Conservation (phyloP, 1,140 invertebrate genomes). For the Anagrus nilaparvatae region DNA sequence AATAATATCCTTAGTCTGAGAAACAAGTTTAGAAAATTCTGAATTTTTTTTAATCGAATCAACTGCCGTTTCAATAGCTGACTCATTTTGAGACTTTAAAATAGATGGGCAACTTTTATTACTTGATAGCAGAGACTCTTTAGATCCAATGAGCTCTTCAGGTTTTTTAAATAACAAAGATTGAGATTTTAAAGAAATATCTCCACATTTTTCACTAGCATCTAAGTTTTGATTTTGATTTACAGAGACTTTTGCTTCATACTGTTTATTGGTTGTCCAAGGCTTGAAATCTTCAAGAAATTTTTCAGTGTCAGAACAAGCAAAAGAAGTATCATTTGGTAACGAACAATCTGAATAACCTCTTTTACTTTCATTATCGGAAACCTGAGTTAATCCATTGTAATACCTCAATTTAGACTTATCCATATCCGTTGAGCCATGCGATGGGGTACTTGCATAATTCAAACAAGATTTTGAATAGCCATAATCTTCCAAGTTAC, state of each 20-base stretch:
- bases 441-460: not conserved
- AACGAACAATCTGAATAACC: conserved; percentile 21
- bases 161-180: no score
- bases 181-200: no score
- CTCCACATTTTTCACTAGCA: no score
- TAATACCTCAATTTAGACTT: no score
- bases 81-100: conserved; percentile 11
- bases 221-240: no score
- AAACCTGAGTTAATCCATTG: no score
- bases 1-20: conserved; percentile 9
- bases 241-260: conserved; percentile 2
- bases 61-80: conserved; percentile 1
- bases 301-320: conserved; percentile 26
- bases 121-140: conserved; percentile 1
- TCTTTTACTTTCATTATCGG: conserved; percentile 11
- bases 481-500: no score
- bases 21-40: conserved; percentile 3
- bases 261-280: conserved; percentile 21
- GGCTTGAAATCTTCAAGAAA: conserved; percentile 27
- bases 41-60: not conserved
- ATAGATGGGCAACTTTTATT: conserved; percentile 12
- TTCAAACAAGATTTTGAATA: conserved; percentile 4
- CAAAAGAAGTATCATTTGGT: conserved; percentile 21
- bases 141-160: no score
- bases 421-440: no score